These are phyloP conservation scores for Stenolophus ochropezus DNA, from an alignment of 2,888 invertebrate species.

Conservation along the genomic window DNA sequence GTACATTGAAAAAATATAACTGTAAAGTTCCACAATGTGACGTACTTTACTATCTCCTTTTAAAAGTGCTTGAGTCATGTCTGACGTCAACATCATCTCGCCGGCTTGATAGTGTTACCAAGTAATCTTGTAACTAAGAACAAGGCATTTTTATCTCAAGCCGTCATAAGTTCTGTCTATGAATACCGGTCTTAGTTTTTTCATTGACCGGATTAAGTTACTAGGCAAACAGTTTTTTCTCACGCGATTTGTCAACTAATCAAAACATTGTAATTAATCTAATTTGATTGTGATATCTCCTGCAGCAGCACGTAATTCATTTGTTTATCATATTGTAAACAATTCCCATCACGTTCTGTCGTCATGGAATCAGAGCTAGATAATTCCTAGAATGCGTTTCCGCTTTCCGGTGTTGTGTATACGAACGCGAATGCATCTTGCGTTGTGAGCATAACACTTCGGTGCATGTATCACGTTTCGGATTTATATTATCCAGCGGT, in stretches of 20 bases:
- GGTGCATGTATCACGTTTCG: neutral
- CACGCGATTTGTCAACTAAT: neutral
- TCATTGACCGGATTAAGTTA: neutral
- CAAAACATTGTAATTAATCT: neutral
- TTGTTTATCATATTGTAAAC: neutral
- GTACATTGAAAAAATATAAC: no score
- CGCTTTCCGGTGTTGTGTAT: neutral
- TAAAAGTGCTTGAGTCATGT: neutral
- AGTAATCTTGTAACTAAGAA: neutral
- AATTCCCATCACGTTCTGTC: constrained; percentile 22
- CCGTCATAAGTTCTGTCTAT: neutral
- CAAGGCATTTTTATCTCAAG: neutral
- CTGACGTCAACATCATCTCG: neutral
- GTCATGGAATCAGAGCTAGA: constrained; percentile 9
- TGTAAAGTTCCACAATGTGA: neutral
- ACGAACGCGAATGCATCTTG: neutral
- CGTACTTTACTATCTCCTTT: neutral
- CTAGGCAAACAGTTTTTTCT: neutral
- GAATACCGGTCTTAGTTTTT: neutral
- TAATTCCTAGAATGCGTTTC: constrained; percentile 23
- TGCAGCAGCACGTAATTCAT: constrained; percentile 20
- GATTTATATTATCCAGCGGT: no score
- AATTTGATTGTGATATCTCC: neutral
- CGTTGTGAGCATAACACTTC: neutral
- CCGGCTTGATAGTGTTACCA: neutral